Evolutionary conservation across 2,888 invertebrate species (phyloP).

Genomic region (Hydroisotoma schaefferi): DNA sequence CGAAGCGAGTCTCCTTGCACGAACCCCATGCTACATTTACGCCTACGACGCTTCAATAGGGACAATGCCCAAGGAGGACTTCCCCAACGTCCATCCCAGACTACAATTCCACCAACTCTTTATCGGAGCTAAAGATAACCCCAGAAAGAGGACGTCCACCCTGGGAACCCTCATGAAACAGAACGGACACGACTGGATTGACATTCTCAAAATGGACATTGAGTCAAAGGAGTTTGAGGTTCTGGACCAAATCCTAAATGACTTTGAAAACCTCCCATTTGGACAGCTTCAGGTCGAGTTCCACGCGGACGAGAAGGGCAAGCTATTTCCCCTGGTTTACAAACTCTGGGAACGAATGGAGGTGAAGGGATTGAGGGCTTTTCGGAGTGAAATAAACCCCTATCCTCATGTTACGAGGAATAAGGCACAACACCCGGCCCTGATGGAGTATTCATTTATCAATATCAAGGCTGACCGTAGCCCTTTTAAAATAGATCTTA

Average conservation of each 20-base stretch:
- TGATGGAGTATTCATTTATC: slow-evolving; percentile 25
- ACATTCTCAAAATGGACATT: slow-evolving; percentile 13
- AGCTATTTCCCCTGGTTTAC: slow-evolving; percentile 16
- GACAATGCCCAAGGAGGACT: slow-evolving; percentile 16
- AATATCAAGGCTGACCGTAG: slow-evolving; percentile 16
- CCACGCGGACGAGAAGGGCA: slow-evolving; percentile 16
- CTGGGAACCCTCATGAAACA: slow-evolving; percentile 11
- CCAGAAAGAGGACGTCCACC: background rate
- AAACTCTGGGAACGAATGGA: slow-evolving; percentile 24
- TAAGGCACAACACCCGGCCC: slow-evolving; percentile 17
- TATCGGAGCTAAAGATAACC: background rate
- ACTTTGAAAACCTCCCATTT: slow-evolving; percentile 19
- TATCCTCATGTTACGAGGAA: slow-evolving; percentile 7
- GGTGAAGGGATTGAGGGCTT: slow-evolving; percentile 20
- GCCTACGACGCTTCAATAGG: slow-evolving; percentile 23
- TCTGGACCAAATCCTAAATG: slow-evolving; percentile 8
- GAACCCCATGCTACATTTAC: slow-evolving; percentile 22
- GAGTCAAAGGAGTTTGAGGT: background rate
- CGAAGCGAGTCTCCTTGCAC: slow-evolving; percentile 21
- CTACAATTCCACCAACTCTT: background rate
- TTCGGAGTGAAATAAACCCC: slow-evolving; percentile 21
- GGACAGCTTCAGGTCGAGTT: slow-evolving; percentile 16
- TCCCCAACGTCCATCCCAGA: background rate
- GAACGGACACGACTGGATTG: slow-evolving; percentile 21
- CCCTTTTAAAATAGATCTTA: no score